phyloP scores from a whole-genome alignment of 2,113 vertebrate genomes.

The Notarius lentiginosus region DNA sequence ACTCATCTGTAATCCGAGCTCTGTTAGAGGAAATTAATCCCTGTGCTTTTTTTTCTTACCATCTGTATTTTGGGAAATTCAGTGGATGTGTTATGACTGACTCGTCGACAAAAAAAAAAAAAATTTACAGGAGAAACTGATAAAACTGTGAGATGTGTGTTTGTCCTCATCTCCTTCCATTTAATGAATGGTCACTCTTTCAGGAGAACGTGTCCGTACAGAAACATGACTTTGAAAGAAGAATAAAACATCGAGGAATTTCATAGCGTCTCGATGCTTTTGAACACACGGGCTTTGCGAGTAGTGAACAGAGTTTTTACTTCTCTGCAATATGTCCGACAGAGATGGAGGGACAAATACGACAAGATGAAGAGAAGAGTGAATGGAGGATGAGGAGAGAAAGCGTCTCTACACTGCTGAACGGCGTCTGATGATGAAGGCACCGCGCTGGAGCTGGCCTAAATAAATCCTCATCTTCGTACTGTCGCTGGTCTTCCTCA shows the following conservation, averaged over 20 bases:
- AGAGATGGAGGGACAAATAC: neutral
- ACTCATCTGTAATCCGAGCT: neutral
- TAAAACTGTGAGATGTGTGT: neutral
- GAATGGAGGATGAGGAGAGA: neutral
- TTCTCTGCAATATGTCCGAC: neutral
- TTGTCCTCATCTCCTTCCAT: neutral
- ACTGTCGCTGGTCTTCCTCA: slow-evolving; percentile 98
- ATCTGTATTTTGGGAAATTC: neutral
- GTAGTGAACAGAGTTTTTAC: neutral
- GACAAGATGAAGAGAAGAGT: neutral
- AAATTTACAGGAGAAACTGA: slow-evolving; percentile 23
- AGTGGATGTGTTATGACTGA: neutral
- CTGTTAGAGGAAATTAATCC: neutral
- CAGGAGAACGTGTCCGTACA: neutral
- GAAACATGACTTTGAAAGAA: slow-evolving; percentile 5
- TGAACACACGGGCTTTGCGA: neutral
- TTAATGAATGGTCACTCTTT: too few species aligned
- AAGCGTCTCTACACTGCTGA: slow-evolving; percentile 81
- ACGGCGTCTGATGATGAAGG: slow-evolving; percentile 92
- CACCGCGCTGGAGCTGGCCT: slow-evolving; percentile 94
- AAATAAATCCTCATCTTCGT: slow-evolving; percentile 99
- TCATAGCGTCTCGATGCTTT: neutral
- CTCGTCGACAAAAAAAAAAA: neutral
- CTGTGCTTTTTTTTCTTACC: neutral
- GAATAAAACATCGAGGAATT: neutral